These are phyloP conservation scores for Drosophila mettleri DNA, from an alignment of 2,888 invertebrate species.

Conservation along the genomic window DNA sequence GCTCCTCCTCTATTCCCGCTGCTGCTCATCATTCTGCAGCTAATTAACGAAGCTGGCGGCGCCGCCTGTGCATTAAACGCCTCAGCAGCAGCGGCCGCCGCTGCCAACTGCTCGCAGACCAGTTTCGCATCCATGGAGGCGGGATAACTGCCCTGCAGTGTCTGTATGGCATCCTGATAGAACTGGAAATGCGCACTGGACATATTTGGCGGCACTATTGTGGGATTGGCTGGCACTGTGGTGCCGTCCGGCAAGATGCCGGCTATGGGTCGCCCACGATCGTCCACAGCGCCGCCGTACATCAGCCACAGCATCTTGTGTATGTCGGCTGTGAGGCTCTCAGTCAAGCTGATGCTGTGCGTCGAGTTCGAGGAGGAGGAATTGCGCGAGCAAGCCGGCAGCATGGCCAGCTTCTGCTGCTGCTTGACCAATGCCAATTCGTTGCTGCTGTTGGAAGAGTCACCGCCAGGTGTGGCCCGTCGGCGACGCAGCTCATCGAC, in stretches of 20 bases:
- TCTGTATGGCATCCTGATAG: conserved; percentile 82
- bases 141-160: conserved; percentile 69
- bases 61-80: conserved; percentile 13
- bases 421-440: conserved; percentile 76
- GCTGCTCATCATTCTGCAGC: conserved; percentile 14
- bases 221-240: conserved; percentile 62
- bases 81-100: conserved; percentile 54
- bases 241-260: conserved; percentile 66
- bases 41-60: conserved; percentile 14
- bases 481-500: conserved; percentile 80
- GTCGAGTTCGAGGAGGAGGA: conserved; percentile 87
- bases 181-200: conserved; percentile 80
- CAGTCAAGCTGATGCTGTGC: conserved; percentile 86
- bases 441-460: conserved; percentile 25
- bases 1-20: conserved; percentile 32
- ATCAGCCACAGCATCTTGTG: conserved; percentile 85
- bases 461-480: conserved; percentile 45
- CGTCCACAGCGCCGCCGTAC: conserved; percentile 81
- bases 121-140: conserved; percentile 74
- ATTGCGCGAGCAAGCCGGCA: conserved; percentile 86
- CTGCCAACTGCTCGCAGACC: conserved; percentile 73
- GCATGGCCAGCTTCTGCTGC: conserved; percentile 84
- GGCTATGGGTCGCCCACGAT: conserved; percentile 72
- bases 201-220: conserved; percentile 75
- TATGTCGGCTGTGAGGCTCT: conserved; percentile 85